Evolutionary conservation across 2,797 vertebrate species (phyloP), one percentile per base, ranked within the genome.

Genomic region (Pipistrellus pygmaeus): DNA sequence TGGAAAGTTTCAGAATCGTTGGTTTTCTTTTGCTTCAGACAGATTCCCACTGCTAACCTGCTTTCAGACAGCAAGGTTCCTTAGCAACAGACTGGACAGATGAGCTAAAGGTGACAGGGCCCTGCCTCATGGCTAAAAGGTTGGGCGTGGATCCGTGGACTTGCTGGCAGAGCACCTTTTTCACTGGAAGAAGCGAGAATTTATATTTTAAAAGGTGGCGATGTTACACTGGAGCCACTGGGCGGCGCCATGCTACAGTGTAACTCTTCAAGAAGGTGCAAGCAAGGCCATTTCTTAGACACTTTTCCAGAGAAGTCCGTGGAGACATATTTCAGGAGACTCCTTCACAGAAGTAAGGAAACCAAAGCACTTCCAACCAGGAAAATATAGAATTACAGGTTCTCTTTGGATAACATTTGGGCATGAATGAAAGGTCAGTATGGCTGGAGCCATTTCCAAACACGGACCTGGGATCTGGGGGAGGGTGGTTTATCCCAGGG

Each of bases 41-140:
- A 83, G 30, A 17, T 83, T 93, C 51, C 66, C 75, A n/a, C 80
- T 89, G 91, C 51, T 92, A 95, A 81, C 81, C 85, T 96, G 48
- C 83, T 96, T 92, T 82, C 38, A 77, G n/a, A 11, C 41, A 88
- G 12, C 7, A 30, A 0, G 0, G 88, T 97, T 96, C 64, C 64
- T 78, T 55, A 96, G 94, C 75, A 86, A 30, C 21, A 85, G 3
- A 88, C 41, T 87, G 77, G 77, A 69, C 86, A 23, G 20, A 46
- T 66, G 32, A 85, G 20, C 62, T 60, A 89, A 86, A 25, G 95
- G 64, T 96, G 88, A 38, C 60, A 78, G 48, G 60, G 60, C 27
- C 60, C 27, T 12, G 27, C 60, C 27, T 62, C 14, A 21, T 62
- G 27, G 60, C 60, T 14, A 1, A 62, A 62, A 30, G 60, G 27